Evolutionary conservation across 2,113 vertebrate genomes (phyloP).

Genomic region (Fregetta grallaria): DNA sequence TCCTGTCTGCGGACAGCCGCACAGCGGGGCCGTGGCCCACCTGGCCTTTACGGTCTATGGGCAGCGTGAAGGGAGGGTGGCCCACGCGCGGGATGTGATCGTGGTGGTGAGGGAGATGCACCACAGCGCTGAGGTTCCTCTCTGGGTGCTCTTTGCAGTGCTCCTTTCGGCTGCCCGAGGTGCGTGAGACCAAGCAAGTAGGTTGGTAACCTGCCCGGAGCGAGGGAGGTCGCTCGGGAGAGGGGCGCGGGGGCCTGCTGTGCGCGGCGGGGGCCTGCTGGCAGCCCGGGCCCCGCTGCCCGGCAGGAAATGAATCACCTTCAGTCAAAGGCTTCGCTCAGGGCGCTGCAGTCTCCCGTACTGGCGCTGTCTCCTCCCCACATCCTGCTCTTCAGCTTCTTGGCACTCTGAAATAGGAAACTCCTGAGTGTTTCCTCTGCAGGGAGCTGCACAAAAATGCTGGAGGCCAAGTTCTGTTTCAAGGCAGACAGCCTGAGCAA

Average conservation of each 20-base stretch:
- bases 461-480: not conserved
- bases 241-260: not conserved
- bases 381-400: not conserved
- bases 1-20: not conserved
- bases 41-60: fast-evolving
- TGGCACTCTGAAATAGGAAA: not conserved
- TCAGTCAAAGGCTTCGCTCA: not conserved
- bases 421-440: not conserved
- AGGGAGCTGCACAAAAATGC: not conserved
- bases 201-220: not conserved
- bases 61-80: not conserved
- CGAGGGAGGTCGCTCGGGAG: not conserved
- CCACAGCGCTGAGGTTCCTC: fast-evolving
- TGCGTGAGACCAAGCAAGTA: fast-evolving
- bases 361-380: not conserved
- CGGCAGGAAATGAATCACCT: not conserved
- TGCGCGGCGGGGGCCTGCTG: not conserved
- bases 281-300: not conserved
- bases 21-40: fast-evolving
- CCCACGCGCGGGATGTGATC: not conserved
- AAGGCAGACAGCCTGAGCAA: not conserved
- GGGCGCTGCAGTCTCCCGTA: not conserved
- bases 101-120: not conserved
- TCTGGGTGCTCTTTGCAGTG: fast-evolving
- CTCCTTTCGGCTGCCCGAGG: not conserved